phyloP scores from a whole-genome alignment of 1,140 invertebrate species.

The Spodoptera frugiperda region DNA sequence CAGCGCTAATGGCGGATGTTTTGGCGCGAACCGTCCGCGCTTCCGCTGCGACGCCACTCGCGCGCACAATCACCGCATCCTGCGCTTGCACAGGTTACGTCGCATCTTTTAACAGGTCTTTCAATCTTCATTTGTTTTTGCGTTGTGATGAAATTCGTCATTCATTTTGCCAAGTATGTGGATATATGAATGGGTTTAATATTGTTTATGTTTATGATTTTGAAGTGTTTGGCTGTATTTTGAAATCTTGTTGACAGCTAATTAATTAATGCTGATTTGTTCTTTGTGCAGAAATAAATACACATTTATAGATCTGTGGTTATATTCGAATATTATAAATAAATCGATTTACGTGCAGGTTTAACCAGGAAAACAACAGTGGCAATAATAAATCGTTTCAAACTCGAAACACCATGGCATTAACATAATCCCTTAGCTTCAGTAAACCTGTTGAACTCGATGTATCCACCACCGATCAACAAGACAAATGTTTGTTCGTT shows the following conservation, averaged over 20 bases:
- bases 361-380: not conserved
- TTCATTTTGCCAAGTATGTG: not conserved
- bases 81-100: constrained; percentile 44
- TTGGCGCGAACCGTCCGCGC: constrained; percentile 60
- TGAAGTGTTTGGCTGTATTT: not conserved
- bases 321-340: not conserved
- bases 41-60: constrained; percentile 57
- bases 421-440: constrained; percentile 24
- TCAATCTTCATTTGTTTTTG: constrained; percentile 49
- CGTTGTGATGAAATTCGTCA: constrained; percentile 6
- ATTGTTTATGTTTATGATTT: not conserved
- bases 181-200: not conserved
- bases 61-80: constrained; percentile 62
- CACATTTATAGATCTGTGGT: too few relatives aligned
- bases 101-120: constrained; percentile 49
- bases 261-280: not conserved
- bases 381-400: not conserved
- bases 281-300: not conserved
- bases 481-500: constrained; percentile 78
- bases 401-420: constrained; percentile 1
- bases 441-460: constrained; percentile 70
- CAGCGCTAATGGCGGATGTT: constrained; percentile 61
- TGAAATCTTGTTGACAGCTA: not conserved
- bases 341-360: not conserved
- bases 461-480: constrained; percentile 51